Base-by-base conservation (phyloP, 2,888 invertebrate species). In the Ditylenchus weischeri region DNA sequence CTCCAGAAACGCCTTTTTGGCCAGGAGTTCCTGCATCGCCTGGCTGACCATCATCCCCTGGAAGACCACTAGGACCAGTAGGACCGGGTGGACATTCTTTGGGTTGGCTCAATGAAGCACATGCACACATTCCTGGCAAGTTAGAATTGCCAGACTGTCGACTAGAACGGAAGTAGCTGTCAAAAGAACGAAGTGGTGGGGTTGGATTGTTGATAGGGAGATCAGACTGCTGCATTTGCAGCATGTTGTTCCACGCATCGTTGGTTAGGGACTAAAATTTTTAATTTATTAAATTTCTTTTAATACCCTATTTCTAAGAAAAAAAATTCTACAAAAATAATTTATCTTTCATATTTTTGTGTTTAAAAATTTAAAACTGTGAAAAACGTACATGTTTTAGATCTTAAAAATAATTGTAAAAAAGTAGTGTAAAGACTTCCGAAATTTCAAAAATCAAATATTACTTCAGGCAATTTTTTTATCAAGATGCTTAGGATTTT, bases 171-270 rank as follows among this genome's bases (percentile, higher is more conserved):
- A 61, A 61, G 43, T 43, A 61, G 23, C 61, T 61, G 47, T 43
- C 19, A 21, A 59, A 63, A 13, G 59, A 18, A 7, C 23, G 21
- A 18, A 60, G 43, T 18, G 29, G 10, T 50, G 29, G 15, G 11
- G 51, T 50, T 67, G 64, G 38, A 10, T n/a, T 38, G 23, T 18
- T 21, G 49, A 36, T 29, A 38, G 5, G 23, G 4, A 19, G 36
- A 23, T 3, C 15, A 19, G 19, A 21, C 5, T 65, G 35, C 23
- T 64, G 49, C 68, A 68, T 68, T 11, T 50, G 23, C 65, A 68
- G 49, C 48, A 68, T 67, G 19, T 67, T 54, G 19, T 49, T 51
- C 68, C 68, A 68, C 4, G 68, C 68, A 50, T 68, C 68, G 48
- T 68, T 66, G 18, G 68, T 68, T 23, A 68, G 60, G 15, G 51